Evolutionary conservation across 1,140 invertebrate genomes (phyloP).

Genomic region (Apis cerana): DNA sequence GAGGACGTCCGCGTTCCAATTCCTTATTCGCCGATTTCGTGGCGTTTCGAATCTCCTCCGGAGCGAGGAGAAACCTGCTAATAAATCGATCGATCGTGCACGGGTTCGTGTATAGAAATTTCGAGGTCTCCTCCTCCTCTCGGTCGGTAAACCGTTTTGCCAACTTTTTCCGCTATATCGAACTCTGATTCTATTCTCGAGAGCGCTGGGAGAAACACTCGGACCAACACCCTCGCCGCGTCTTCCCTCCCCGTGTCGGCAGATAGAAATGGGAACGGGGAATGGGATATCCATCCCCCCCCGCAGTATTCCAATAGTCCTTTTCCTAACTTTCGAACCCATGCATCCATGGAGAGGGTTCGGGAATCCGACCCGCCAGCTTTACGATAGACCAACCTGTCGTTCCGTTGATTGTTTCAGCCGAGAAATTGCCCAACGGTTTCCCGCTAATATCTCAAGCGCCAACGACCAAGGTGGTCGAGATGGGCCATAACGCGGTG

Average conservation of each 20-base stretch:
- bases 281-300: conserved; percentile 54
- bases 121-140: background rate
- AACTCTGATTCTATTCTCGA: conserved; percentile 67
- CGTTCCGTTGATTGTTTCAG: conserved; percentile 83
- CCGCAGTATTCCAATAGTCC: conserved; percentile 62
- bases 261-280: conserved; percentile 63
- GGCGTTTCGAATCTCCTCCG: too few species aligned
- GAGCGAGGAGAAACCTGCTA: background rate
- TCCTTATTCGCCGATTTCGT: too few species aligned
- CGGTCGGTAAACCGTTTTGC: conserved; percentile 23
- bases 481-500: conserved; percentile 95
- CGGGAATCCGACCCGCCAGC: background rate
- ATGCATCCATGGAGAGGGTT: background rate
- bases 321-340: conserved; percentile 68
- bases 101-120: conserved; percentile 26
- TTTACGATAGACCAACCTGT: background rate
- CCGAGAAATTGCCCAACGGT: conserved; percentile 91
- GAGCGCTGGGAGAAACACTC: conserved; percentile 23
- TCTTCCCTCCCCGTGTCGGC: conserved; percentile 52
- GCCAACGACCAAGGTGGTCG: conserved; percentile 94
- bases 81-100: conserved; percentile 37
- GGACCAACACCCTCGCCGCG: conserved; percentile 20
- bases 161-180: conserved; percentile 66
- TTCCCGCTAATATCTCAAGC: conserved; percentile 94
- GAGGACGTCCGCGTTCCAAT: too few species aligned